Percentiles rank a stretch among this genome's conserved stretches.
phyloP scores from a whole-genome alignment of 2,888 invertebrate genomes.

The Cheilosia variabilis region DNA sequence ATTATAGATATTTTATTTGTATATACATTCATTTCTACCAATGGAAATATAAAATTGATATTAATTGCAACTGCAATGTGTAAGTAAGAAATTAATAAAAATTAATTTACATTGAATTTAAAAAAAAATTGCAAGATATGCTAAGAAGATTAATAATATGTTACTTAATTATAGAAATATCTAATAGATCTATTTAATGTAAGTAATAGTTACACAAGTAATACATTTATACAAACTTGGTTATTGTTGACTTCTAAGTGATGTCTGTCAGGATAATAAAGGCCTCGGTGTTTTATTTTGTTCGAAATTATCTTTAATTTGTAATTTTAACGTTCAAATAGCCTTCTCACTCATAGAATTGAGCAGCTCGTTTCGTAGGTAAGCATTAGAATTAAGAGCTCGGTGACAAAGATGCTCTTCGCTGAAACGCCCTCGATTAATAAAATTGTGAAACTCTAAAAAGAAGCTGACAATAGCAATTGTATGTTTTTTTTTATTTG shows the following conservation, averaged over 20 bases:
- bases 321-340: too few relatives aligned
- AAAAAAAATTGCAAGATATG: conserved; percentile 32
- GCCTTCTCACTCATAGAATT: too few relatives aligned
- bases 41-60: conserved; percentile 19
- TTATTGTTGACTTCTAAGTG: conserved; percentile 15
- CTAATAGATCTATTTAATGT: conserved; percentile 38
- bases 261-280: neutral
- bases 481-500: too few relatives aligned
- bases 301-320: too few relatives aligned
- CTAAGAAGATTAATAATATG: conserved; percentile 37
- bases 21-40: conserved; percentile 52
- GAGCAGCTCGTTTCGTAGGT: too few relatives aligned
- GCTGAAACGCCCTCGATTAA: too few relatives aligned
- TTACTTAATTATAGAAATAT: conserved; percentile 45
- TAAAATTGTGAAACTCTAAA: too few relatives aligned
- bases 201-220: conserved; percentile 27
- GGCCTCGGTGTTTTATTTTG: neutral
- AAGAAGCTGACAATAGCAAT: too few relatives aligned
- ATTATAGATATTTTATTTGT: conserved; percentile 45
- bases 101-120: conserved; percentile 21
- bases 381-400: too few relatives aligned
- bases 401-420: too few relatives aligned
- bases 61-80: conserved; percentile 30
- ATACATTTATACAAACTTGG: conserved; percentile 15
- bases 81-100: conserved; percentile 20